Conservation (phyloP, 2,888 invertebrate species). For the Dysmachus trigonus region DNA sequence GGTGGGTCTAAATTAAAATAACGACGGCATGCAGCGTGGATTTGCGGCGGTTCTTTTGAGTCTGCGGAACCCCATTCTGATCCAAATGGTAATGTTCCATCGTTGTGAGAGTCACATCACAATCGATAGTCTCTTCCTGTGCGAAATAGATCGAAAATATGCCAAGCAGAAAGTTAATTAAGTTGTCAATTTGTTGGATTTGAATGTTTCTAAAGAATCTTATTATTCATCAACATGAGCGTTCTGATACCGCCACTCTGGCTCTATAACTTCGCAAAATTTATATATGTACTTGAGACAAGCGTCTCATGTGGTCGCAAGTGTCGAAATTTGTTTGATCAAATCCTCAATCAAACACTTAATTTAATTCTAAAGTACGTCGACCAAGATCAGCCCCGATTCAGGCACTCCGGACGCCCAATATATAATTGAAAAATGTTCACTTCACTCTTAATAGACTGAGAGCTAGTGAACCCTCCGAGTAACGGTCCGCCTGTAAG, state of each 20-base stretch:
- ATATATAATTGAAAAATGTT: constrained; percentile 24
- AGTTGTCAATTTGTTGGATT: constrained; percentile 30
- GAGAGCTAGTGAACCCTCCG: no score
- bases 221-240: neutral
- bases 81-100: neutral
- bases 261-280: neutral
- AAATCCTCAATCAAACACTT: neutral
- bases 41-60: constrained; percentile 22
- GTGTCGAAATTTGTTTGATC: neutral
- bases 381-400: neutral
- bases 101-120: neutral
- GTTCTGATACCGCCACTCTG: neutral
- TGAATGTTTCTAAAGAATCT: constrained; percentile 26
- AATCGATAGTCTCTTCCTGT: constrained; percentile 1
- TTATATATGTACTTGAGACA: no score
- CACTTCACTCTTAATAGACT: constrained; percentile 14
- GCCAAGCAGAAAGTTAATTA: constrained; percentile 40
- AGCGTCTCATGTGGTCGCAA: neutral
- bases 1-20: constrained; percentile 38
- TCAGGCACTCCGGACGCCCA: neutral
- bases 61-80: neutral
- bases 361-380: neutral
- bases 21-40: constrained; percentile 22
- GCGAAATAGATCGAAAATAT: constrained; percentile 23
- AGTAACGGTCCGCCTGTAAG: no score